These are phyloP conservation scores for Lasioglossum oenotherae DNA, from an alignment of 2,888 invertebrate species.

Conservation along the genomic window DNA sequence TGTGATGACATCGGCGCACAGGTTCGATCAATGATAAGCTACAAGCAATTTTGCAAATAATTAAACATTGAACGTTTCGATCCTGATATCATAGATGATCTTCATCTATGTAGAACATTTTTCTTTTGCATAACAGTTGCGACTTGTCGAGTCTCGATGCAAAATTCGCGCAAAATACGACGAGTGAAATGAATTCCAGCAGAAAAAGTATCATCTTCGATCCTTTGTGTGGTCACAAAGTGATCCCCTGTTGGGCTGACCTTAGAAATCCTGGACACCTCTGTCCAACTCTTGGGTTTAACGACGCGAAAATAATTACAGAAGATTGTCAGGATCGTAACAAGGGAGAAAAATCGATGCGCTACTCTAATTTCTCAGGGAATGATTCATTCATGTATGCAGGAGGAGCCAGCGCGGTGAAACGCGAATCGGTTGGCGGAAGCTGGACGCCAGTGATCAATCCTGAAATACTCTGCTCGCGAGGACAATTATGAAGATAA, in stretches of 20 bases:
- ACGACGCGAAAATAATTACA: not conserved
- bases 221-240: not conserved
- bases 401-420: not conserved
- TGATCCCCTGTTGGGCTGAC: not conserved
- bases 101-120: too few species aligned
- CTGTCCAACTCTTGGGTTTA: not conserved
- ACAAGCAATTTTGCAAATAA: too few species aligned
- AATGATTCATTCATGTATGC: conserved; percentile 15
- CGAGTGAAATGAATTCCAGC: not conserved
- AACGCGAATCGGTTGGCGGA: conserved; percentile 16
- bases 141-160: too few species aligned
- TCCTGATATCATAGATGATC: too few species aligned
- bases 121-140: not conserved
- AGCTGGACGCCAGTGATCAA: conserved; percentile 14
- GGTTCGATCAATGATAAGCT: too few species aligned
- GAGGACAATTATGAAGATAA: conserved; percentile 58
- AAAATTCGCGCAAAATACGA: too few species aligned
- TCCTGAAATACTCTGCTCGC: conserved; percentile 36
- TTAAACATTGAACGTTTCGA: too few species aligned
- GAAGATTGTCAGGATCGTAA: not conserved
- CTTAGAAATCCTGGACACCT: not conserved
- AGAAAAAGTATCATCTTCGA: not conserved
- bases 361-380: not conserved
- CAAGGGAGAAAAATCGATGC: not conserved
- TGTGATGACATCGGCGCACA: too few species aligned